Evolutionary conservation across 2,113 vertebrate genomes (phyloP).

Genomic region (Larimichthys polyactis): DNA sequence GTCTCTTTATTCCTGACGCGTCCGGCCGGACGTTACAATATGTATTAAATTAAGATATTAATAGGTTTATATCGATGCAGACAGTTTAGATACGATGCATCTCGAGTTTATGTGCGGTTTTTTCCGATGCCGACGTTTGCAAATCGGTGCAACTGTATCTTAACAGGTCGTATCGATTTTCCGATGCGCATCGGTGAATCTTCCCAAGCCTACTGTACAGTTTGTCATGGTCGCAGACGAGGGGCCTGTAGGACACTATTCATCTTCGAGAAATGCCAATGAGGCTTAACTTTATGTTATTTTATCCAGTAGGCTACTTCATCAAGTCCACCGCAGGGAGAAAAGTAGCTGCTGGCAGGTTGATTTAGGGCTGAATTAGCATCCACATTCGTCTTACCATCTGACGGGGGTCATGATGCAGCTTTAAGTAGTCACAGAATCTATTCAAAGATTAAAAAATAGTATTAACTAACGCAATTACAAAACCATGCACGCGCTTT

Average conservation of each 20-base stretch:
- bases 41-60: too few species aligned
- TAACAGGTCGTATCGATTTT: too few species aligned
- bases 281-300: slow-evolving; percentile 3
- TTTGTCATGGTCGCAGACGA: not conserved
- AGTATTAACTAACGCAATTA: not conserved
- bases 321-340: not conserved
- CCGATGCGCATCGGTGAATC: too few species aligned
- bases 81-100: too few species aligned
- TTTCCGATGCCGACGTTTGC: too few species aligned
- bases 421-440: not conserved
- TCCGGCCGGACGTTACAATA: too few species aligned
- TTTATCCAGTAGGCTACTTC: slow-evolving; percentile 3
- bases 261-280: slow-evolving; percentile 12
- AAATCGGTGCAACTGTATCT: too few species aligned
- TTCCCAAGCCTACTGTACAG: too few species aligned
- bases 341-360: not conserved
- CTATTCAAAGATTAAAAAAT: not conserved
- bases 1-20: too few species aligned
- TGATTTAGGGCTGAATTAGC: slow-evolving; percentile 20
- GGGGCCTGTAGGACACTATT: slow-evolving; percentile 12
- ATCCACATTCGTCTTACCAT: not conserved
- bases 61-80: too few species aligned
- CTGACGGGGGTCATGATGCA: not conserved
- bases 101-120: too few species aligned
- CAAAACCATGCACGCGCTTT: too few species aligned